Base-by-base conservation (phyloP, 2,888 invertebrate genomes). In the Cataglyphis cursor region DNA sequence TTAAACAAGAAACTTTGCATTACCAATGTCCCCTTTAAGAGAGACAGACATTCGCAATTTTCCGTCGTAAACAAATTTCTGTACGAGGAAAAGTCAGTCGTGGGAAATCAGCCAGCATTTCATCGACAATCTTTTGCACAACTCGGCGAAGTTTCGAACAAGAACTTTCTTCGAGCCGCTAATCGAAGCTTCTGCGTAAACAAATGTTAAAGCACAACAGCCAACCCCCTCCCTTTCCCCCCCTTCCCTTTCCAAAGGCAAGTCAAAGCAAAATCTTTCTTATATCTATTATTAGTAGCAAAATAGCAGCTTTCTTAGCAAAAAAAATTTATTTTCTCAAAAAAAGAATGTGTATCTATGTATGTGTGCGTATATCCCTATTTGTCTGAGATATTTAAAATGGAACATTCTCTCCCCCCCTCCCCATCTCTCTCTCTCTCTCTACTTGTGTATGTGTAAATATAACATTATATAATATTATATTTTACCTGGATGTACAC, bases 11-110 rank as follows among this genome's bases (percentile, higher is more conserved):
- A 75, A 75, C 24, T 41, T 75, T 51, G 24, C n/a, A 24, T 5
- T n/a, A 54, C 3, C 28, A 38, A 28, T 38, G 51, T 51, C 72
- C 70, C 28, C 12, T 38, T 15, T 38, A 12, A 59, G 35, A 59
- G 35, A 41, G 44, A 57, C 44, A 48, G 59, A 44, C 41, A 35
- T 59, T 9, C 31, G 24, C 35, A 21, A 3, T 72, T 51, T 64
- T 72, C 10, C 57, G 21, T 28, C 57, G 57, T 66, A 84, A 70
- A 83, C 83, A 84, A 84, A 83, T 84, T 74, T 21, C 51, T 51
- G 21, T n/a, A 12, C 28, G 41, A 61, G n/a, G 59, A 68, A 41
- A 83, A 82, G 65, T 83, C 82, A 66, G 51, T 83, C 44, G 44
- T 44, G 31, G 24, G 51, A 83, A 83, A 57, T 78, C 73, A 51